Percentiles rank a stretch among this genome's conserved stretches.
Conservation (phyloP, 2,888 invertebrate genomes). For the Eurytoma adleriae region DNA sequence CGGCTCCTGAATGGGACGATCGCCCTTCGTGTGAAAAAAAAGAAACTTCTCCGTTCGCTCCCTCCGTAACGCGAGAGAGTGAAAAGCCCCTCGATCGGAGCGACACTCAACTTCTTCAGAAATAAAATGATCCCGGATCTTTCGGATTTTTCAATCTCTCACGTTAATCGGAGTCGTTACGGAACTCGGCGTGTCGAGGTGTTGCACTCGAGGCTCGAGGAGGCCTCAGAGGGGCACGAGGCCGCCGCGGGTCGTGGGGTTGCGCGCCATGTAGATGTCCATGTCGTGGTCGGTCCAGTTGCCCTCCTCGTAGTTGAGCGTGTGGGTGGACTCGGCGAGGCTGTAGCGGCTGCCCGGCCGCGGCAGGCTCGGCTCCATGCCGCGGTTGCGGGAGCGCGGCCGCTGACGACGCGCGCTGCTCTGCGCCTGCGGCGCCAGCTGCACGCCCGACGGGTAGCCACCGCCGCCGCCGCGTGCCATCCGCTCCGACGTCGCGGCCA, state of each 20-base stretch:
- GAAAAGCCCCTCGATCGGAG: too few relatives aligned
- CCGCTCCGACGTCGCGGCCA: constrained; percentile 89
- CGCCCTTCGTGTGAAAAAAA: too few relatives aligned
- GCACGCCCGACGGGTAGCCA: constrained; percentile 29
- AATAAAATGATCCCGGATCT: too few relatives aligned
- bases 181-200: too few relatives aligned
- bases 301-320: constrained; percentile 91
- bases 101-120: too few relatives aligned
- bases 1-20: too few relatives aligned
- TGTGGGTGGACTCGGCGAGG: constrained; percentile 88
- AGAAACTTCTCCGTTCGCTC: too few relatives aligned
- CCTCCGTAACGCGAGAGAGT: too few relatives aligned
- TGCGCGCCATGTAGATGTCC: constrained; percentile 96
- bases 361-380: constrained; percentile 78
- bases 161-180: too few relatives aligned
- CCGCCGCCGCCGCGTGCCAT: constrained; percentile 72
- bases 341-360: constrained; percentile 88
- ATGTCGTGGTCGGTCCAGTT: constrained; percentile 97
- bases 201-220: neutral
- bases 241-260: constrained; percentile 90
- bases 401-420: constrained; percentile 81
- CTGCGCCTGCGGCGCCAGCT: constrained; percentile 68
- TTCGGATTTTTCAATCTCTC: too few relatives aligned
- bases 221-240: constrained; percentile 84
- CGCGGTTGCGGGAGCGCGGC: constrained; percentile 87